Evolutionary conservation across 2,888 invertebrate species (phyloP).

Genomic region (Caradrina kadenii): DNA sequence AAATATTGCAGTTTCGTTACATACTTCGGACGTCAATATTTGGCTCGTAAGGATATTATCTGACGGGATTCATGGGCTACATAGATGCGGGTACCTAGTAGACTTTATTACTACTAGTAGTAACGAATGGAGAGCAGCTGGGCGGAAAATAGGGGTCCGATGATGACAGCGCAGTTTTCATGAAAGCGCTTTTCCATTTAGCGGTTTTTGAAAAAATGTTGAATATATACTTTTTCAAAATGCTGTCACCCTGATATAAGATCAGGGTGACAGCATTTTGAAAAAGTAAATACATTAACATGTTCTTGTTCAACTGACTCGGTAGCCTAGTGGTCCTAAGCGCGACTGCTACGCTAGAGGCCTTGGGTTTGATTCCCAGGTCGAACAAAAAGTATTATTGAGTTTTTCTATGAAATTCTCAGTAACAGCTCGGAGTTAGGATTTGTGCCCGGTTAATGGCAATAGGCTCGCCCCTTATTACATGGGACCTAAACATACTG

Average conservation of each 20-base stretch:
- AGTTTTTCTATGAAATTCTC: too few species aligned
- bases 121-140: slow-evolving; percentile 24
- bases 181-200: slow-evolving; percentile 34
- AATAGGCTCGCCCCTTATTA: too few species aligned
- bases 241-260: too few species aligned
- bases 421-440: too few species aligned
- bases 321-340: too few species aligned
- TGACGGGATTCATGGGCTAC: slow-evolving; percentile 6
- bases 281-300: background rate
- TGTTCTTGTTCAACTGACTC: too few species aligned
- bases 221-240: too few species aligned
- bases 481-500: too few species aligned
- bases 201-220: slow-evolving; percentile 9
- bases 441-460: too few species aligned
- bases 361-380: too few species aligned
- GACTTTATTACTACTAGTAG: slow-evolving; percentile 50
- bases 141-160: slow-evolving; percentile 35
- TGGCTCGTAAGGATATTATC: slow-evolving; percentile 7
- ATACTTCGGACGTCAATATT: slow-evolving; percentile 5
- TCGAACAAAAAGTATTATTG: too few species aligned
- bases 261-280: background rate
- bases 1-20: slow-evolving; percentile 27
- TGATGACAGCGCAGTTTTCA: slow-evolving; percentile 41
- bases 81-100: slow-evolving; percentile 16
- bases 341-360: too few species aligned